Percentiles rank a stretch among this genome's conserved stretches.
Conservation (phyloP, 2,113 vertebrate species). For the Vulpes ferrilata region DNA sequence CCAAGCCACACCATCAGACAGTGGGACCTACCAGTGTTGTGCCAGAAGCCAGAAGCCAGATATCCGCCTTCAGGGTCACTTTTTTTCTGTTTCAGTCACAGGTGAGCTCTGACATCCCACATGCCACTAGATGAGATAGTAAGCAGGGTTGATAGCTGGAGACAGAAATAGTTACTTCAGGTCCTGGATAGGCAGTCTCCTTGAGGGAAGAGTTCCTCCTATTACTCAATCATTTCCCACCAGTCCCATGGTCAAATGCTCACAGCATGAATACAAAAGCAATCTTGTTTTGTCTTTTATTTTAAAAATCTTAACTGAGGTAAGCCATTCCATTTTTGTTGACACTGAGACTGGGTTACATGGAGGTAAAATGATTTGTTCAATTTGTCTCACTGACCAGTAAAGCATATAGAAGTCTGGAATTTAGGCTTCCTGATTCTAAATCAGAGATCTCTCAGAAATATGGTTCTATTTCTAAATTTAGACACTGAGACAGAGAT, state of each 20-base stretch:
- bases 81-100: conserved; percentile 3
- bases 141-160: neutral
- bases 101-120: neutral
- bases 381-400: neutral
- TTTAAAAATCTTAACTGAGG: neutral
- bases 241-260: neutral
- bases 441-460: neutral
- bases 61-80: neutral
- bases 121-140: neutral
- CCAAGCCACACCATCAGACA: neutral
- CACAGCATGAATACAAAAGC: neutral
- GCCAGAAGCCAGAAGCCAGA: neutral
- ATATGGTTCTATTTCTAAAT: neutral
- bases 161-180: neutral
- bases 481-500: neutral
- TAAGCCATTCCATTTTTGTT: neutral
- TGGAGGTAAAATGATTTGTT: neutral
- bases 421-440: neutral
- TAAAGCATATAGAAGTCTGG: neutral
- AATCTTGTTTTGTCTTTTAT: conserved; percentile 22
- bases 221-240: neutral
- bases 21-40: conserved; percentile 23
- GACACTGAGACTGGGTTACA: neutral
- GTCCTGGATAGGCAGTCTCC: neutral
- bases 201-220: neutral